These are phyloP conservation scores for Stichodactyla mertensii DNA, from an alignment of 64 coral and sea anemone genomes.

Conservation along the genomic window DNA sequence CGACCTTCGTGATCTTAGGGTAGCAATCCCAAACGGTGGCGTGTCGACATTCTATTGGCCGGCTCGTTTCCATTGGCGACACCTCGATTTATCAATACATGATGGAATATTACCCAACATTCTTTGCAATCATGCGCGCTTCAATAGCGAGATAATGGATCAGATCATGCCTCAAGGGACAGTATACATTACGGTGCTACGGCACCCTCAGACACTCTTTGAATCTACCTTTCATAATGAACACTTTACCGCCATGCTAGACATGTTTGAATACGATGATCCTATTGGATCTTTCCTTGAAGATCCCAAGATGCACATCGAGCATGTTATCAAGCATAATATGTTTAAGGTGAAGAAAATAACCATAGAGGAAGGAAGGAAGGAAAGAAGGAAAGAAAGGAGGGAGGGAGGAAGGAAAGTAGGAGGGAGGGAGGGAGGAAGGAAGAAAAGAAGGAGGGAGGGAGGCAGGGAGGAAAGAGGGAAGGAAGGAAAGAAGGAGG, in stretches of 20 bases:
- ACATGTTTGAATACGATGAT: constrained; percentile 40
- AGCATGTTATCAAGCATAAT: constrained; percentile 45
- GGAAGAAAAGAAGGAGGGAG: too few relatives aligned
- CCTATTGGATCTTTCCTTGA: constrained; percentile 57
- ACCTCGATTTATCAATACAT: constrained; percentile 72
- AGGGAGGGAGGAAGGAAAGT: too few relatives aligned
- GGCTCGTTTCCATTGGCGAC: constrained; percentile 83
- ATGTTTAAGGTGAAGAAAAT: constrained; percentile 87
- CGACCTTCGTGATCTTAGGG: constrained; percentile 63
- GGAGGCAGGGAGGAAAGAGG: too few relatives aligned
- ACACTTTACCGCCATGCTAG: constrained; percentile 55
- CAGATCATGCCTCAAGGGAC: constrained; percentile 67
- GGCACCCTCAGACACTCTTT: constrained; percentile 71
- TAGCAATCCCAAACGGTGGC: constrained; percentile 79
- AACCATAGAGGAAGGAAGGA: too few relatives aligned
- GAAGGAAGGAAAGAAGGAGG: too few relatives aligned
- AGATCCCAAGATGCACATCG: constrained; percentile 59
- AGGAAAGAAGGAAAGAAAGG: too few relatives aligned
- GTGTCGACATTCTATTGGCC: constrained; percentile 96
- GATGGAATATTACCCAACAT: constrained; percentile 85
- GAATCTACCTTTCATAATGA: constrained; percentile 59
- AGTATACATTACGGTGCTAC: constrained; percentile 67
- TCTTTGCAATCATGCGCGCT: constrained; percentile 70
- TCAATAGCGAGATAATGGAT: constrained; percentile 80
- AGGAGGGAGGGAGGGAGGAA: too few relatives aligned